These are phyloP conservation scores for Shinisaurus crocodilurus DNA, from an alignment of 2,113 vertebrate genomes.

Conservation along the genomic window DNA sequence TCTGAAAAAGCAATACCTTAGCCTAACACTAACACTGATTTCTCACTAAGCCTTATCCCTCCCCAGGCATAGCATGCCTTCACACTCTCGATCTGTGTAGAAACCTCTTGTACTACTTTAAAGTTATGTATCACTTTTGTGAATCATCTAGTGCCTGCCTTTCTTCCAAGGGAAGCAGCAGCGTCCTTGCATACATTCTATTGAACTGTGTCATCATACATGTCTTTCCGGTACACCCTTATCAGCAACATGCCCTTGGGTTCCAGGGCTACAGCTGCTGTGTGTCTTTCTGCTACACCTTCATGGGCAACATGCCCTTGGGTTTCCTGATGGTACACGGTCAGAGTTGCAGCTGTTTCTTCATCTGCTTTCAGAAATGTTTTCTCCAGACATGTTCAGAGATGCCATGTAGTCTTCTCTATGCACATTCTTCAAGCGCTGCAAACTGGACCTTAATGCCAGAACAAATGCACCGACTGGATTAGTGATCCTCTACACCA, in stretches of 20 bases:
- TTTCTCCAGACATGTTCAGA: not conserved
- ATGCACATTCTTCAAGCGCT: not conserved
- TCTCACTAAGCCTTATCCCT: not conserved
- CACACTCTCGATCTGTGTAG: not conserved
- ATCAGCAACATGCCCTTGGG: not conserved
- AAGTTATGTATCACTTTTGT: not conserved
- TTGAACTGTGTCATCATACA: not conserved
- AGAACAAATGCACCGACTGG: not conserved
- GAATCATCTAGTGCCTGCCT: not conserved
- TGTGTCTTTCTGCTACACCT: slow-evolving; percentile 13
- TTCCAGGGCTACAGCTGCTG: not conserved
- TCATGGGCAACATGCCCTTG: not conserved
- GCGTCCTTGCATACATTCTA: not conserved
- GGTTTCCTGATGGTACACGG: slow-evolving; percentile 7
- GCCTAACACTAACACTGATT: not conserved
- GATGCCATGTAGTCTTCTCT: not conserved
- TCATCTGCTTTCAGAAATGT: not conserved
- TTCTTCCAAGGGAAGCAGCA: not conserved
- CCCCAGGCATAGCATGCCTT: not conserved
- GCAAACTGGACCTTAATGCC: not conserved
- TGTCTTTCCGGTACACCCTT: not conserved
- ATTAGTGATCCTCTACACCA: not conserved
- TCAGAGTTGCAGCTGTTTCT: slow-evolving; percentile 11
- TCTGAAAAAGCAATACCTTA: not conserved
- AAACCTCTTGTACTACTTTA: not conserved